Base-by-base conservation (phyloP, 2,888 invertebrate species). In the Agrochola macilenta region DNA sequence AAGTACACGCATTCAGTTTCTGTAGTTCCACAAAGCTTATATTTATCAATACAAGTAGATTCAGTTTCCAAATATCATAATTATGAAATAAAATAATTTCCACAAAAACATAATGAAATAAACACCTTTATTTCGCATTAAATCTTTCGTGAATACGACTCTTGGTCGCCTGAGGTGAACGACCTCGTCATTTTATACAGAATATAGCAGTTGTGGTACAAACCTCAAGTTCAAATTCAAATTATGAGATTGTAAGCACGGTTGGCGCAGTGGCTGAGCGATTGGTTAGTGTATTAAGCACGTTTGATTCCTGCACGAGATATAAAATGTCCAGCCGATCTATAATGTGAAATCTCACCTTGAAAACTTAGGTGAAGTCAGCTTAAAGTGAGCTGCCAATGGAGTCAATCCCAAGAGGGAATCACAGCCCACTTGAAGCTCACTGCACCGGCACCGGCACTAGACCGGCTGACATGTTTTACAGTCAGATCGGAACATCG, bases 121-220 rank as follows among this genome's bases (percentile, higher is more conserved):
- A 65, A 52, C 30, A 43, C 43, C 20, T 78, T 77, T 52, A 70
- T 69, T 76, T 71, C 35, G 64, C 39, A 75, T 74, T 74, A 39
- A 76, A 75, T 78, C 23, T 63, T 69, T 74, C 35, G 70, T 64
- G 69, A 82, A 80, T 82, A 68, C 65, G 65, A 61, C 11, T 73
- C 71, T 84, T 73, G 26, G 35, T 69, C 60, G 57, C 1, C 14
- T n/a, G 65, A 66, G 85, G 79, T 83, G 70, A 83, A 77, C 5
- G 54, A 79, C 83, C 81, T 78, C 39, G 49, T 11, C 14, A 26
- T 70, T 76, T 74, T 49, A 43, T 61, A 73, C 30, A 74, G 61
- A 72, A 76, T 69, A 71, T 54, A 73, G 65, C 46, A 60, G 63
- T 65, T 66, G 64, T 57, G 65, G 65, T 58, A 75, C 64, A 43